Base-by-base conservation (phyloP, 2,113 vertebrate species). In the Xenopus tropicalis region DNA sequence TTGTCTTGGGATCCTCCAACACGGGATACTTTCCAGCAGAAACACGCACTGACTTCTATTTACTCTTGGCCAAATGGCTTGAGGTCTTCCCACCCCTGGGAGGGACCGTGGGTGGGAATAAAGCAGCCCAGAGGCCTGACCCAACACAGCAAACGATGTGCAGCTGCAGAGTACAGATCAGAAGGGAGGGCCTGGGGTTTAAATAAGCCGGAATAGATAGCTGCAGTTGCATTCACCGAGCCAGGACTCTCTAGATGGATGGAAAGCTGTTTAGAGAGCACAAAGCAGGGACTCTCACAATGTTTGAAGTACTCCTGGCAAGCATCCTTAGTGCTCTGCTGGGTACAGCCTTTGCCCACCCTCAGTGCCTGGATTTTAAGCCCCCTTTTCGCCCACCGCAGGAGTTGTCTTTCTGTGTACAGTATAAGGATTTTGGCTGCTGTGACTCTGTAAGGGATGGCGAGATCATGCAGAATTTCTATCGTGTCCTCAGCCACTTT, bases 301-400 rank as follows among this genome's bases (percentile, higher is more conserved):
- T 43, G 66, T 22, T 16, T n/a, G 42, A 5, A 11, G n/a, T 9
- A 58, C 16, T 54, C 46, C 0, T 62, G 58, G 52, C 24, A 54
- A 10, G 37, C 51, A 74, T 80, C 61, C 77, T 81, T 80, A 69
- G 79, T 52, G 66, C 79, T 69, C 67, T 80, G 77, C 67, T 75
- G 23, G 77, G 54, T 21, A 79, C 72, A 54, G 88, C 71, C 6
- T 77, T 63, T 29, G 74, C 77, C 29, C 96, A 98, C 81, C 96
- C 96, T 12, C 96, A 98, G 82, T 98, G 96, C 83, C 78, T 98
- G 91, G 96, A 98, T 81, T 98, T 97, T 79, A 97, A 94, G 81
- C 94, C 96, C 25, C 96, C 96, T n/a, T 98, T 96, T 83, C 84
- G 90, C 76, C 93, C 95, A 43, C 86, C 82, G 52, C 75, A 77